Conservation (phyloP, 2,113 vertebrate species). For the Perccottus glenii region DNA sequence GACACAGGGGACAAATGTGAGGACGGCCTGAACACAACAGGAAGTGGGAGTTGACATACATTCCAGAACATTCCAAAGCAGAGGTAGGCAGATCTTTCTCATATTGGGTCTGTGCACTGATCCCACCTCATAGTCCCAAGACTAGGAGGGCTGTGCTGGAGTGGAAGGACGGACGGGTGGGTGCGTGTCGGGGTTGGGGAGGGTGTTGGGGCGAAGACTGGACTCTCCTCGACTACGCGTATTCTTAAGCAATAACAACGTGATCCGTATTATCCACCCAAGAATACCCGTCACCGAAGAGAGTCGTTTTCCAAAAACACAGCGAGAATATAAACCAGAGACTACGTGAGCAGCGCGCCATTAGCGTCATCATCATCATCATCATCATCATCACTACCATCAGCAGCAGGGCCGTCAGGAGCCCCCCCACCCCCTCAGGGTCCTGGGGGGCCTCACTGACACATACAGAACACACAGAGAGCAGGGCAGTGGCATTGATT, state of each 20-base stretch:
- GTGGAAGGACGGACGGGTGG: slow-evolving; percentile 55
- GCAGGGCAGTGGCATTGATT: slow-evolving; percentile 71
- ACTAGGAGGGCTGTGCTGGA: slow-evolving; percentile 39
- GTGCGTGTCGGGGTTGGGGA: slow-evolving; percentile 19
- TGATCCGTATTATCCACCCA: slow-evolving; percentile 99
- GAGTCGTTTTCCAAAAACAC: slow-evolving; percentile 85
- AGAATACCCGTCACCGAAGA: slow-evolving; percentile 99
- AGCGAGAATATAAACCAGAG: slow-evolving; percentile 75
- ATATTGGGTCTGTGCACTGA: slow-evolving; percentile 27
- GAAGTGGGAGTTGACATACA: not conserved
- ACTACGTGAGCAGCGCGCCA: slow-evolving; percentile 52
- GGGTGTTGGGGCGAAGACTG: slow-evolving; percentile 84
- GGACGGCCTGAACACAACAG: not conserved
- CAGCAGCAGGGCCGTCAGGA: slow-evolving; percentile 25
- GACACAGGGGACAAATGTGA: not conserved
- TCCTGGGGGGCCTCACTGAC: slow-evolving; percentile 61
- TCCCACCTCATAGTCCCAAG: slow-evolving; percentile 52
- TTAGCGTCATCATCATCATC: slow-evolving; percentile 37
- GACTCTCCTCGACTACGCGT: slow-evolving; percentile 99
- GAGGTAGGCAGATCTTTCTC: slow-evolving; percentile 1
- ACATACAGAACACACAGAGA: slow-evolving; percentile 54
- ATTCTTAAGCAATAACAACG: slow-evolving; percentile 99
- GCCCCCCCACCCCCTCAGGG: slow-evolving; percentile 43
- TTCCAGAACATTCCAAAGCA: slow-evolving; percentile 37
- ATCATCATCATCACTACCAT: slow-evolving; percentile 35